These are phyloP conservation scores for Erannis defoliaria DNA, from an alignment of 2,888 invertebrate genomes.

Conservation along the genomic window DNA sequence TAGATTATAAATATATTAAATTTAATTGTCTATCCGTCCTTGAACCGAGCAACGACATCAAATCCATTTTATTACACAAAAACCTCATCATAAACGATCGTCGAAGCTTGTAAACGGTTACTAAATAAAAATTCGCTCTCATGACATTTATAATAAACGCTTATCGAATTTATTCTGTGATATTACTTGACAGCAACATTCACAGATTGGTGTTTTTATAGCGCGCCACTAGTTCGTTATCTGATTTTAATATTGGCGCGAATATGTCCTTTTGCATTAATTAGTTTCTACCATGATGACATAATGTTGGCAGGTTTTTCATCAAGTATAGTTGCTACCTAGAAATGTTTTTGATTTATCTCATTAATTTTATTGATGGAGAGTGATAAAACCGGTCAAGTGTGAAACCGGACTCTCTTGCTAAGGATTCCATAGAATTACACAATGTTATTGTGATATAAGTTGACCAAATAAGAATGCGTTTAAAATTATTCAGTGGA, in stretches of 20 bases:
- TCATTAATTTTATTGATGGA: not conserved
- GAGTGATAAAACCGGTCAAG: not conserved
- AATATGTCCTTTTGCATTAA: constrained; percentile 28
- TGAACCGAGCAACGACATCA: constrained; percentile 60
- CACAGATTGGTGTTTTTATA: constrained; percentile 45
- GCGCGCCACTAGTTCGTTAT: constrained; percentile 42
- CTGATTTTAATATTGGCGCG: constrained; percentile 32
- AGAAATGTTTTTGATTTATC: not conserved
- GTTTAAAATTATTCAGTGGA: not conserved
- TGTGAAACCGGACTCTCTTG: not conserved
- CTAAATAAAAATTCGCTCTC: constrained; percentile 49
- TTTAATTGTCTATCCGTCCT: constrained; percentile 52
- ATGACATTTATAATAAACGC: constrained; percentile 45
- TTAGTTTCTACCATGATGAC: constrained; percentile 24
- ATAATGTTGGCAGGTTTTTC: constrained; percentile 7
- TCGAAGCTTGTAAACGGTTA: constrained; percentile 36
- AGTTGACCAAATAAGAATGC: too few relatives aligned
- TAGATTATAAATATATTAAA: constrained; percentile 39
- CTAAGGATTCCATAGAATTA: too few relatives aligned
- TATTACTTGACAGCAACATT: constrained; percentile 43
- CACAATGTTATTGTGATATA: too few relatives aligned
- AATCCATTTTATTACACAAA: constrained; percentile 50
- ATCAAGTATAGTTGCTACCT: not conserved
- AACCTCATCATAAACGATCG: constrained; percentile 39
- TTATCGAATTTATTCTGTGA: constrained; percentile 36